Evolutionary conservation across 1,140 invertebrate genomes (phyloP), one percentile per base, ranked within the genome.

Genomic region (Apis laboriosa): DNA sequence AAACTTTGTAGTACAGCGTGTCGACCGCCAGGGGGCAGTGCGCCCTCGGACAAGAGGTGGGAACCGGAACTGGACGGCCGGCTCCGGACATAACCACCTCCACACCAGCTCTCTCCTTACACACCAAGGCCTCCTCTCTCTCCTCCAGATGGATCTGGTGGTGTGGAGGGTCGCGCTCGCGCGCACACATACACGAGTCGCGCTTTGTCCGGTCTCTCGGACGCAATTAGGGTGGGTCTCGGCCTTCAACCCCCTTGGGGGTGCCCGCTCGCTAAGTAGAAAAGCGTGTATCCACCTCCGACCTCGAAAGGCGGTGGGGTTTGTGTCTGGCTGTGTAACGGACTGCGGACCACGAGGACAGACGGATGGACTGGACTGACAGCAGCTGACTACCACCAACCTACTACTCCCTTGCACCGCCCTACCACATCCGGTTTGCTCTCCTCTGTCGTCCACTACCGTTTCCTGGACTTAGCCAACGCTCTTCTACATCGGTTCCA

Each of bases 1-100:
- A 93, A 94, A 94, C 92, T 94, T 94, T 93, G 93, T 94, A 94
- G 92, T 94, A 94, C 93, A 94, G 86, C 92, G 88, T 94, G 93
- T 94, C 92, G 91, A 93, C 77, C 91, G 92, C 93, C 92, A 92
- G 93, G 93, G 93, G 93, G 93, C 92, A 93, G 90, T 86, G 90
- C 89, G 90, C 90, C 88, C 85, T 87, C 83, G 90, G 88, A 93
- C 89, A 90, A 92, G 92, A 92, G 91, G 90, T 88, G 91, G 90
- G 89, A 90, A 90, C 90, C 92, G 91, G 92, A 92, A 92, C 89
- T 86, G 90, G 92, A 92, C 88, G 88, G 91, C 87, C 86, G 91
- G 88, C 90, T 90, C 88, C 90, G 93, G 92, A 93, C 92, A 92
- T 90, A 86, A 93, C 92, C 89, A 81, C 85, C 87, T 83, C 87